Evolutionary conservation across 2,113 vertebrate species (phyloP).

Genomic region (Phalacrocorax pelagicus): DNA sequence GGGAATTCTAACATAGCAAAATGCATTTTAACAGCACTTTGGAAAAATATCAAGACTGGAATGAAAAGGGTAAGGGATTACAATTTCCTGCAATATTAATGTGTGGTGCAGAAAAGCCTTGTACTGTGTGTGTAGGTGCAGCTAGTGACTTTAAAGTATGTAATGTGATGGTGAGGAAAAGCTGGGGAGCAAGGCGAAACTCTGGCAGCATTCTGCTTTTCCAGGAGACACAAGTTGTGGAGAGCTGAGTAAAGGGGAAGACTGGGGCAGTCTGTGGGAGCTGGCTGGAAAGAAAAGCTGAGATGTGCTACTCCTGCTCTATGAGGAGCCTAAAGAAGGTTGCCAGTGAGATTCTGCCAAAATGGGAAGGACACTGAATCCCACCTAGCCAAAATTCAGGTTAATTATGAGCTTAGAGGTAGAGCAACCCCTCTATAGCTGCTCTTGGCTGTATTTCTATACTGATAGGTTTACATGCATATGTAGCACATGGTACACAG

Average conservation of each 20-base stretch:
- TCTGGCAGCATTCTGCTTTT: not conserved
- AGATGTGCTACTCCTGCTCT: not conserved
- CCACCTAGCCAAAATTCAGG: not conserved
- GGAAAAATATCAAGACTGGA: not conserved
- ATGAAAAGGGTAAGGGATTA: not conserved
- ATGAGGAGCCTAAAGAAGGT: not conserved
- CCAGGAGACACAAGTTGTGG: not conserved
- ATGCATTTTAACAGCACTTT: not conserved
- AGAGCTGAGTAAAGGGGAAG: not conserved
- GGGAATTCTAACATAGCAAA: not conserved
- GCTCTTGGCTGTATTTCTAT: not conserved
- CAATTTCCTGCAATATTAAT: not conserved
- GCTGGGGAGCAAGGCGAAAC: not conserved
- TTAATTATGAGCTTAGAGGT: not conserved
- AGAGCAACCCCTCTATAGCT: not conserved
- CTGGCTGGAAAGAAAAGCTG: not conserved
- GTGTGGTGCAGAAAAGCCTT: not conserved
- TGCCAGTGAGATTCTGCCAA: not conserved
- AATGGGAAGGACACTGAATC: not conserved
- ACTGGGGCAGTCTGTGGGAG: not conserved
- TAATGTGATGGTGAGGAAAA: not conserved
- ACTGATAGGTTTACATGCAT: not conserved
- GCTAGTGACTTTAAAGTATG: not conserved
- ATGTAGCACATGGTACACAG: rapidly evolving
- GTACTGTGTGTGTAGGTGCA: rapidly evolving